Conservation (phyloP, 1,140 invertebrate species). For the Drosophila ambigua region DNA sequence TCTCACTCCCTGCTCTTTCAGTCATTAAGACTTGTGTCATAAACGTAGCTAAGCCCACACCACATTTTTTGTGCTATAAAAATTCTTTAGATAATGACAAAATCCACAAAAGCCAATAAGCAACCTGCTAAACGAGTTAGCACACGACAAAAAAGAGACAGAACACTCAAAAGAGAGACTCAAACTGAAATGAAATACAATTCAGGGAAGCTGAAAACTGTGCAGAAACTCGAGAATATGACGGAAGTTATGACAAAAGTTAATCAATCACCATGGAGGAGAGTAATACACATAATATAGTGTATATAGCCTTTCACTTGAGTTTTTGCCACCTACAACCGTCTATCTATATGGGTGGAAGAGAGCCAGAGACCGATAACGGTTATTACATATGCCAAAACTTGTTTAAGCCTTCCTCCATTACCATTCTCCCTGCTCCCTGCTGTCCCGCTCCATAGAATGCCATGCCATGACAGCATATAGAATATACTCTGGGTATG, state of each 20-base stretch:
- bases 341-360: too few relatives aligned
- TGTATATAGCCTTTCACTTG: slow-evolving; percentile 57
- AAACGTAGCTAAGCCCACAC: slow-evolving; percentile 49
- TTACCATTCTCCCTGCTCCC: slow-evolving; percentile 16
- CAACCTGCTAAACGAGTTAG: slow-evolving; percentile 67
- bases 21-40: slow-evolving; percentile 49
- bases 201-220: slow-evolving; percentile 5
- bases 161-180: not conserved
- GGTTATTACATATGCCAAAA: slow-evolving; percentile 73
- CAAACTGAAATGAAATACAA: slow-evolving; percentile 22
- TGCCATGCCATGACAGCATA: slow-evolving; percentile 54
- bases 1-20: not conserved
- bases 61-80: slow-evolving; percentile 50
- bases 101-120: slow-evolving; percentile 53
- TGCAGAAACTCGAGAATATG: slow-evolving; percentile 37
- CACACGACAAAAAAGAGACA: slow-evolving; percentile 6
- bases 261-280: slow-evolving; percentile 61
- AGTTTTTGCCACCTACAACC: slow-evolving; percentile 56
- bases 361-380: slow-evolving; percentile 39
- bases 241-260: slow-evolving; percentile 57
- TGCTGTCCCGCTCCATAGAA: slow-evolving; percentile 39
- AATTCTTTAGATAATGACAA: slow-evolving; percentile 70
- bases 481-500: slow-evolving; percentile 1
- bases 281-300: slow-evolving; percentile 23
- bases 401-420: slow-evolving; percentile 41